Evolutionary conservation across 2,888 invertebrate genomes (phyloP).

Genomic region (Andricus curvator): DNA sequence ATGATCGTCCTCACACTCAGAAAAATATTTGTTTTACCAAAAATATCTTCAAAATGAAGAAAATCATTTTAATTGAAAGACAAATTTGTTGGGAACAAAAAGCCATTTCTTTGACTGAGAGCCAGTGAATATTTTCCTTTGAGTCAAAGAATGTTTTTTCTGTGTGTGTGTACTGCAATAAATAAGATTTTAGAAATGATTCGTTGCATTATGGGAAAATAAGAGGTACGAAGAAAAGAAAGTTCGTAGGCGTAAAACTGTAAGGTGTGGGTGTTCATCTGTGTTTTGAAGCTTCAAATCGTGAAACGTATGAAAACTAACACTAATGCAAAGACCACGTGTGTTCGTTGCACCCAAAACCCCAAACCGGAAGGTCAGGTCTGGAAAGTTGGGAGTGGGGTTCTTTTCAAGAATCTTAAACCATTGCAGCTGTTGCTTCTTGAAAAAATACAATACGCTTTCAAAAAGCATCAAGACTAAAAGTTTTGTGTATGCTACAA

Average conservation of each 20-base stretch:
- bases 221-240: conserved; percentile 29
- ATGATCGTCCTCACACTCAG: background rate
- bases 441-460: conserved; percentile 28
- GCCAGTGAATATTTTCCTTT: too few relatives aligned
- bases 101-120: too few relatives aligned
- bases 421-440: conserved; percentile 13
- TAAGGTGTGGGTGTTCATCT: conserved; percentile 20
- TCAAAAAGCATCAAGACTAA: background rate
- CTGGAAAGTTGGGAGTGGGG: background rate
- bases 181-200: background rate
- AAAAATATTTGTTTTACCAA: too few relatives aligned
- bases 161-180: background rate
- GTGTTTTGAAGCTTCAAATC: conserved; percentile 11
- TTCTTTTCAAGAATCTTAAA: conserved; percentile 10
- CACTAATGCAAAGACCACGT: conserved; percentile 5
- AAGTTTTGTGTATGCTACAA: too few relatives aligned
- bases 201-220: background rate
- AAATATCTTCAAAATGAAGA: too few relatives aligned
- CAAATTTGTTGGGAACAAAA: too few relatives aligned
- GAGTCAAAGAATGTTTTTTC: too few relatives aligned
- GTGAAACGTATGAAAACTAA: background rate
- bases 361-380: conserved; percentile 36
- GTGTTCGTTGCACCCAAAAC: conserved; percentile 37
- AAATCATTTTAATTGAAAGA: too few relatives aligned
- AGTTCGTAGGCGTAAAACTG: background rate